Conservation (phyloP, 2,888 invertebrate genomes). For the Cerastis rubricosa region DNA sequence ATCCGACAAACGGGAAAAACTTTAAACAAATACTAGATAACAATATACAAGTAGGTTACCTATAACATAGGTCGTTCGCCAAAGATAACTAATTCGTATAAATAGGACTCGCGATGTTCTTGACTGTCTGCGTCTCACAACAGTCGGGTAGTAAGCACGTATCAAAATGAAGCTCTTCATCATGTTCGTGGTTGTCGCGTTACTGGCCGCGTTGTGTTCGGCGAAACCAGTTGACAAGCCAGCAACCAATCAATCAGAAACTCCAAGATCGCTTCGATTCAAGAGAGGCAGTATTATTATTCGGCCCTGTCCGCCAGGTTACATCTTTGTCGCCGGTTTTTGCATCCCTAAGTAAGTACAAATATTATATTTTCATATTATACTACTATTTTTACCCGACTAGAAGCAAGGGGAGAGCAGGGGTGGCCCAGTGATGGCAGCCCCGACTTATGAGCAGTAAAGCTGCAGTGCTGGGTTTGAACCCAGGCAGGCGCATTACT, state of each 20-base stretch:
- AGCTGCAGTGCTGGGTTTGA: no score
- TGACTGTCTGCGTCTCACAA: background rate
- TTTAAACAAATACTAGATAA: background rate
- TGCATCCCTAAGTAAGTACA: background rate
- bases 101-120: background rate
- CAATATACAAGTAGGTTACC: no score
- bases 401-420: no score
- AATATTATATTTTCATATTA: background rate
- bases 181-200: background rate
- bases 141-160: background rate
- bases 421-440: no score
- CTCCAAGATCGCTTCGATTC: background rate
- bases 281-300: accelerated
- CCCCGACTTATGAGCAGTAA: no score
- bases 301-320: no score
- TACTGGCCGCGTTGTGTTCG: background rate
- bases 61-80: background rate
- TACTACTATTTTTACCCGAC: background rate
- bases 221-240: background rate
- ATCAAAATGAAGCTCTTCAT: background rate
- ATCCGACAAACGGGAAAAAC: background rate
- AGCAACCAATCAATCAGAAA: background rate
- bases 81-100: background rate
- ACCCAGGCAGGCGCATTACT: no score
- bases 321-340: accelerated